Evolutionary conservation across 1,140 invertebrate species (phyloP).

Genomic region (Magallana ariakensis): DNA sequence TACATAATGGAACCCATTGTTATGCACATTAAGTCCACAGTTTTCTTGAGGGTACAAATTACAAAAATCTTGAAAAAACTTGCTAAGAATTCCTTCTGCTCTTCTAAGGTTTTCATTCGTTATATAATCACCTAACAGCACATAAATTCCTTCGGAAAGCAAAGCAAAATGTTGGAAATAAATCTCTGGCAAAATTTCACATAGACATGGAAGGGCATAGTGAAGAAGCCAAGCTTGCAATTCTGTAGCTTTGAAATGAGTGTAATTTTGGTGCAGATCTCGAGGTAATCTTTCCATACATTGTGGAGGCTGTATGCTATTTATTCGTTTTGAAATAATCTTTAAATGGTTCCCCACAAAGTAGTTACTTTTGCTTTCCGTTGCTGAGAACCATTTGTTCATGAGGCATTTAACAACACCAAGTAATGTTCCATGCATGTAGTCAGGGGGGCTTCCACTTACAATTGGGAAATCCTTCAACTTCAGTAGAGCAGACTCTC

Average conservation of each 20-base stretch:
- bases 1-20: conserved; percentile 10
- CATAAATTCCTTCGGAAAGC: conserved; percentile 28
- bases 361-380: not conserved
- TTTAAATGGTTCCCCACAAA: conserved; percentile 45
- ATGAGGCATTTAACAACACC: conserved; percentile 38
- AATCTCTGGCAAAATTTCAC: conserved; percentile 28
- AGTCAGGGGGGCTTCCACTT: conserved; percentile 14
- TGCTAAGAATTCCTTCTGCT: conserved; percentile 23
- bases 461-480: not conserved
- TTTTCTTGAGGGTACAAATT: conserved; percentile 15
- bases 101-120: not conserved
- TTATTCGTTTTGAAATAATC: conserved; percentile 41
- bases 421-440: conserved; percentile 45
- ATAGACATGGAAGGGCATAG: conserved; percentile 47
- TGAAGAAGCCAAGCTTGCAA: conserved; percentile 46
- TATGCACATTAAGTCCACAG: conserved; percentile 48
- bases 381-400: conserved; percentile 5
- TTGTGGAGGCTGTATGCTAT: conserved; percentile 42
- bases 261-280: conserved; percentile 39
- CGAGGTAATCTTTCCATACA: conserved; percentile 41
- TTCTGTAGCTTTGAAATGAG: conserved; percentile 48
- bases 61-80: conserved; percentile 38
- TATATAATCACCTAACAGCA: conserved; percentile 29
- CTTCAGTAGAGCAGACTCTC: not conserved
- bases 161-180: conserved; percentile 43